These are phyloP conservation scores for Anhinga anhinga DNA, from an alignment of 2,113 vertebrate species.

Conservation along the genomic window DNA sequence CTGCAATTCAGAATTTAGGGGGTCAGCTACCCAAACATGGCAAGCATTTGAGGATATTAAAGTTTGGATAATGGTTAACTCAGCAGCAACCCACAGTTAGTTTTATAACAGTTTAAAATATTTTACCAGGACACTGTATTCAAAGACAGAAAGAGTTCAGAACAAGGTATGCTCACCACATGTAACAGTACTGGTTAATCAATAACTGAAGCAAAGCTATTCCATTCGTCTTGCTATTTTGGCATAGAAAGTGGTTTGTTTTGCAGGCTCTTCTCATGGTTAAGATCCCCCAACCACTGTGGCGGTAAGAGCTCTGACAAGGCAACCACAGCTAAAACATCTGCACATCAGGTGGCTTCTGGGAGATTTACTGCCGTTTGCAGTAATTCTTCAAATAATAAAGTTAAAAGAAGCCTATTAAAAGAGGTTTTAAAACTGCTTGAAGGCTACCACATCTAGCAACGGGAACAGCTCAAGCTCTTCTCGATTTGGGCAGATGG, in stretches of 20 bases:
- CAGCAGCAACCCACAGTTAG: not conserved
- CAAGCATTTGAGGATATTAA: not conserved
- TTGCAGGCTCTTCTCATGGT: not conserved
- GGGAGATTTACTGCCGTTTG: not conserved
- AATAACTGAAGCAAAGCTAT: constrained; percentile 1
- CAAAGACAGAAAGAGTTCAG: not conserved
- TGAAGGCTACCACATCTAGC: not conserved
- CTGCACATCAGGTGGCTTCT: constrained; percentile 2
- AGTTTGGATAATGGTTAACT: not conserved
- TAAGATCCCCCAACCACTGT: not conserved
- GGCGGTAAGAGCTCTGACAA: not conserved
- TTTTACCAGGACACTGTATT: not conserved
- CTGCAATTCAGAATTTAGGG: not conserved
- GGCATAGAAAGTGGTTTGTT: not conserved
- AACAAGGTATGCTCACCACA: not conserved
- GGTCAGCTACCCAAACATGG: not conserved
- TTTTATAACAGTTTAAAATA: not conserved
- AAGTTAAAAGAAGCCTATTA: not conserved
- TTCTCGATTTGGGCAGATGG: not conserved
- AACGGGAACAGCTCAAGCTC: not conserved
- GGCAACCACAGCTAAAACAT: not conserved
- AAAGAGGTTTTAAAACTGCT: not conserved
- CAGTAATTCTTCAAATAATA: not conserved
- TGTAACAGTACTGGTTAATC: not conserved
- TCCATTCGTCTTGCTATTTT: not conserved